Evolutionary conservation across 2,888 invertebrate genomes (phyloP).

Genomic region (Creontiades dilutus): DNA sequence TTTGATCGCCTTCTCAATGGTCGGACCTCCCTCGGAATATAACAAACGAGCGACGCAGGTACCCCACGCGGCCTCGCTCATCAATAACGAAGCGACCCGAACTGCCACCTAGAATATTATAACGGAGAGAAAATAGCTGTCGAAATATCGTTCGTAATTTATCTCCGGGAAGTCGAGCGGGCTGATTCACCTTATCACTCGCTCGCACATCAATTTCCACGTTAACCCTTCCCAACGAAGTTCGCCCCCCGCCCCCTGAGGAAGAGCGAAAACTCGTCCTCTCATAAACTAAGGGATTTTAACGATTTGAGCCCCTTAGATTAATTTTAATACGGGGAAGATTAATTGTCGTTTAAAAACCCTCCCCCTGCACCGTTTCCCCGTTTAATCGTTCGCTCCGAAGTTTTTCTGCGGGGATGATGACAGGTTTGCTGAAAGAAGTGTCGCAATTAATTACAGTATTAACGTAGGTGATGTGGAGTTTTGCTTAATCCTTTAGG

Average conservation of each 20-base stretch:
- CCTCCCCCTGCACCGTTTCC: not conserved
- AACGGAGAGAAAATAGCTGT: not conserved
- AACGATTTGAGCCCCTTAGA: not conserved
- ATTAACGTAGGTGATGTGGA: constrained; percentile 18
- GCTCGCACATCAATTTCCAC: too few relatives aligned
- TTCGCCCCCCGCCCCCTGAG: not conserved
- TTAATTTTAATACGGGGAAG: constrained; percentile 9
- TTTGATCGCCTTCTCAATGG: too few relatives aligned
- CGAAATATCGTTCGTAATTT: not conserved
- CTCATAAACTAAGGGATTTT: constrained; percentile 21
- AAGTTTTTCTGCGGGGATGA: not conserved
- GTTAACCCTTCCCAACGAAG: not conserved
- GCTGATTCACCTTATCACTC: constrained; percentile 7
- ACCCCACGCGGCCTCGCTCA: not conserved
- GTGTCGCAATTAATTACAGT: not conserved
- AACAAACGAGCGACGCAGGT: too few relatives aligned
- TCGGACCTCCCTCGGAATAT: too few relatives aligned
- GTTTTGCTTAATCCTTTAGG: not conserved
- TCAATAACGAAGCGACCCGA: not conserved
- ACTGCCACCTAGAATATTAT: not conserved
- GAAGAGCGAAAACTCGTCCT: constrained; percentile 5
- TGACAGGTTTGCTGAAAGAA: constrained; percentile 1
- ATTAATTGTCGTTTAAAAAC: constrained; percentile 7
- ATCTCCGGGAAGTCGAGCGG: not conserved
- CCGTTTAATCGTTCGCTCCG: not conserved